A percentile compares a stretch with the other conserved stretches of the same genome.
These are phyloP conservation scores for Ophonus ardosiacus DNA, from an alignment of 2,888 invertebrate genomes.

Conservation along the genomic window DNA sequence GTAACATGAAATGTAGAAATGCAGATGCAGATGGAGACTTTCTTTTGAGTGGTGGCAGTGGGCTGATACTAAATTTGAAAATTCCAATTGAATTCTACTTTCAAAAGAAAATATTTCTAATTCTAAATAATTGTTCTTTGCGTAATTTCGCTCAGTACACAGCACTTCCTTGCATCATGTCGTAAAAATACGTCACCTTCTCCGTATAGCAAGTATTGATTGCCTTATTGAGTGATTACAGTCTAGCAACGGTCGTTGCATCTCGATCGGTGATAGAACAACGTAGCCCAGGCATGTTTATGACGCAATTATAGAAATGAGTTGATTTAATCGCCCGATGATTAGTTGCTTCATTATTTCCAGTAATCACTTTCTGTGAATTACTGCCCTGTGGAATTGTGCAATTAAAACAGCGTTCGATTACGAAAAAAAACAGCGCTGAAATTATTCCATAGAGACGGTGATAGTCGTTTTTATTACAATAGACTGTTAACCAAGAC, in stretches of 20 bases:
- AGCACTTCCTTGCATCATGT: conserved; percentile 17
- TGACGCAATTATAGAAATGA: conserved; percentile 75
- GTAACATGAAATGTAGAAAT: too few relatives aligned
- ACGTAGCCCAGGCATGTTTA: conserved; percentile 74
- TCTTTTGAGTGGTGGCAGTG: too few relatives aligned
- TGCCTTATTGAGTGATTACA: conserved; percentile 68
- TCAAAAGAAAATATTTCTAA: not conserved
- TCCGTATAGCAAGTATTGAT: conserved; percentile 22
- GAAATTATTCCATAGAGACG: not conserved
- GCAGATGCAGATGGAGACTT: too few relatives aligned
- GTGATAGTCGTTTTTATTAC: not conserved
- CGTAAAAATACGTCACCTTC: conserved; percentile 37
- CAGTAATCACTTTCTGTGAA: conserved; percentile 73
- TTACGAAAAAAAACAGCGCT: not conserved
- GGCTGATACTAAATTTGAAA: not conserved
- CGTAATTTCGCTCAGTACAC: not conserved
- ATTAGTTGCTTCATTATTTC: conserved; percentile 75
- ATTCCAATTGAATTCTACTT: not conserved
- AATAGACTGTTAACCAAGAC: too few relatives aligned
- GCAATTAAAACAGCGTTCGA: conserved; percentile 72
- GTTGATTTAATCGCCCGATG: conserved; percentile 74
- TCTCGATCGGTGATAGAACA: conserved; percentile 66
- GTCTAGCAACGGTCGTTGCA: conserved; percentile 65
- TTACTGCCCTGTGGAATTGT: conserved; percentile 72
- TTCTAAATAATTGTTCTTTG: not conserved